Evolutionary conservation across 2,113 vertebrate genomes (phyloP), one percentile per base, ranked within the genome.

Genomic region (Platichthys stellatus): DNA sequence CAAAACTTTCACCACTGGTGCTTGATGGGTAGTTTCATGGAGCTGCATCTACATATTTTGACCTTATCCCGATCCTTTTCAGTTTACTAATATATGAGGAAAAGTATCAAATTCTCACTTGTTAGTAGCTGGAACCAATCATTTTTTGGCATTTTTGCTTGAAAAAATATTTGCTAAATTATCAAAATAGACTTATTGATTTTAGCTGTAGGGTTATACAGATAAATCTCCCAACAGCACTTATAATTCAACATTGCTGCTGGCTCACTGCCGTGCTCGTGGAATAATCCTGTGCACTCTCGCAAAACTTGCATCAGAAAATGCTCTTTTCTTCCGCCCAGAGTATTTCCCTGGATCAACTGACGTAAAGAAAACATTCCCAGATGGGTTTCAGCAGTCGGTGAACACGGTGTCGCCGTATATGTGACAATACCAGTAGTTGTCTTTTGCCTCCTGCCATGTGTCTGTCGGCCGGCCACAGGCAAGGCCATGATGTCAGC

Each of bases 401-500:
- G 6, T 54, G 64, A 69, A 69, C 54, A 60, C 77, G 61, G 43
- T 59, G 63, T 73, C 54, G 21, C 69, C 58, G 23, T 58, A 28
- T 31, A 2, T 75, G 68, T 70, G 74, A 58, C 74, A 54, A 69
- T 66, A 62, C 78, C 65, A 72, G 67, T 18, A 71, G 73, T 82
- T 88, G 85, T 81, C 81, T 54, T 78, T 40, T 72, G 54, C 73
- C 35, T 20, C 17, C 58, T 70, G 69, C 78, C 87, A 74, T 76
- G 43, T 68, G 74, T 86, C 76, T 61, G 73, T 6, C 31, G 47
- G 66, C 77, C 66, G 83, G 90, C 87, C 78, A 72, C 83, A 87
- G 88, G 86, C 75, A 57, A 23, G 69, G 67, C 85, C 51, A 78
- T 88, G 90, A 88, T 90, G 84, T 90, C 90, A 83, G 75, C 74